phyloP scores from a whole-genome alignment of 2,888 invertebrate species.

The Bembecia ichneumoniformis region DNA sequence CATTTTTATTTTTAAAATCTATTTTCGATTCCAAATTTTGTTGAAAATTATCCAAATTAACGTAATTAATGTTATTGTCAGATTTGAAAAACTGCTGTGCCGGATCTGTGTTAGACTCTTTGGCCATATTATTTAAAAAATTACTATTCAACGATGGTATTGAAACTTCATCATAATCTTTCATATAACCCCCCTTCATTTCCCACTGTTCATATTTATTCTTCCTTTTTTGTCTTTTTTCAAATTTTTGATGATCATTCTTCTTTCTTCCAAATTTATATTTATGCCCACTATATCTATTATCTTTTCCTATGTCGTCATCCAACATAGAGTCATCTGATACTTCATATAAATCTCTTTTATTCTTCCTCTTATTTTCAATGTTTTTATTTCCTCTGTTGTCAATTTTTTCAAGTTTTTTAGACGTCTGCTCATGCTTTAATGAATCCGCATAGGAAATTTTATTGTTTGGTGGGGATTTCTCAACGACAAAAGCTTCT shows the following conservation, averaged over 20 bases:
- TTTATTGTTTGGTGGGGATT: background rate
- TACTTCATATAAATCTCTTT: conserved; percentile 18
- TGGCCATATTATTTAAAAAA: conserved; percentile 23
- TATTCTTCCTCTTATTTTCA: conserved; percentile 25
- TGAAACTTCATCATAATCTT: conserved; percentile 51
- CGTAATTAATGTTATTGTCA: conserved; percentile 10
- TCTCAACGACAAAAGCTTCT: background rate
- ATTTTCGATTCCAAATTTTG: background rate
- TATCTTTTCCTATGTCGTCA: conserved; percentile 50
- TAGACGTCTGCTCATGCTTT: conserved; percentile 20
- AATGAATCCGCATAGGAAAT: conserved; percentile 45
- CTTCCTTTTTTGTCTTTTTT: conserved; percentile 55
- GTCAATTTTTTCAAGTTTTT: conserved; percentile 21
- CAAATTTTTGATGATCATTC: conserved; percentile 41
- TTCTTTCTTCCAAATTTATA: conserved; percentile 46
- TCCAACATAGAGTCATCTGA: conserved; percentile 34
- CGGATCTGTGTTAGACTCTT: conserved; percentile 20
- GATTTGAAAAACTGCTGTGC: conserved; percentile 19
- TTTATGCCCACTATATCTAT: conserved; percentile 44
- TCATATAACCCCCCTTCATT: conserved; percentile 54
- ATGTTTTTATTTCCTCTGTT: conserved; percentile 67
- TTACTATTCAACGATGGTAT: conserved; percentile 34
- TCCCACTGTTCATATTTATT: conserved; percentile 63
- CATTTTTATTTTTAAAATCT: conserved; percentile 5
- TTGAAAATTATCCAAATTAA: background rate